These are phyloP conservation scores for Musca domestica DNA, from an alignment of 1,140 invertebrate genomes.

Conservation along the genomic window DNA sequence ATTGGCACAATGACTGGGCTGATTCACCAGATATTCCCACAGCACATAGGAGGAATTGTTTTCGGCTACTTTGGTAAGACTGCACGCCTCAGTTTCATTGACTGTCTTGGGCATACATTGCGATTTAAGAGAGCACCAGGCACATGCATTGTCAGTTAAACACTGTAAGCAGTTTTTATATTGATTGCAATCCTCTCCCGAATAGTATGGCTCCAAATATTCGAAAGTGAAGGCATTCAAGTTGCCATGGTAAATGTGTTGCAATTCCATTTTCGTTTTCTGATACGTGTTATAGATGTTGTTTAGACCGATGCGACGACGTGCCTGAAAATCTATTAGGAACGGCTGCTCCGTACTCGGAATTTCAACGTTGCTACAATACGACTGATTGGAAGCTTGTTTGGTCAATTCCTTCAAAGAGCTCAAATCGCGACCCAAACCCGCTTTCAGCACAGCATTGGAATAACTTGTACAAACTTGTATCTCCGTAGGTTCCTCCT, in stretches of 20 bases:
- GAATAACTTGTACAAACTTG: slow-evolving; percentile 75
- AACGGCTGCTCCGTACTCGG: slow-evolving; percentile 57
- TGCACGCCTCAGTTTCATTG: slow-evolving; percentile 66
- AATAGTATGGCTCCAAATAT: slow-evolving; percentile 82
- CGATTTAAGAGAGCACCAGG: slow-evolving; percentile 79
- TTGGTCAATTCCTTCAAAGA: slow-evolving; percentile 57
- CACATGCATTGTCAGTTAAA: slow-evolving; percentile 82
- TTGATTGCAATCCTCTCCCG: slow-evolving; percentile 68
- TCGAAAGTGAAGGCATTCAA: slow-evolving; percentile 83
- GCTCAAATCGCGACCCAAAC: slow-evolving; percentile 42
- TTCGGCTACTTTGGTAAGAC: slow-evolving; percentile 31
- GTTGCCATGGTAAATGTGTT: slow-evolving; percentile 69
- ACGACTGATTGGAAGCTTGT: slow-evolving; percentile 65
- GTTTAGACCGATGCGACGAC: slow-evolving; percentile 49
- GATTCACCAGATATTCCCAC: slow-evolving; percentile 77
- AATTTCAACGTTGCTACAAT: slow-evolving; percentile 64
- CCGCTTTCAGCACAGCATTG: slow-evolving; percentile 60
- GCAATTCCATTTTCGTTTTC: slow-evolving; percentile 77
- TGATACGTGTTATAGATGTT: slow-evolving; percentile 56
- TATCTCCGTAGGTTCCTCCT: slow-evolving; percentile 63
- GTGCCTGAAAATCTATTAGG: slow-evolving; percentile 66
- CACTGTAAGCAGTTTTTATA: slow-evolving; percentile 86
- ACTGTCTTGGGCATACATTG: slow-evolving; percentile 63
- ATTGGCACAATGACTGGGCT: slow-evolving; percentile 76
- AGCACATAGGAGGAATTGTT: slow-evolving; percentile 55